Percentiles rank a stretch among this genome's conserved stretches.
Conservation (phyloP, 2,113 vertebrate species). For the Catharus bicknelli region DNA sequence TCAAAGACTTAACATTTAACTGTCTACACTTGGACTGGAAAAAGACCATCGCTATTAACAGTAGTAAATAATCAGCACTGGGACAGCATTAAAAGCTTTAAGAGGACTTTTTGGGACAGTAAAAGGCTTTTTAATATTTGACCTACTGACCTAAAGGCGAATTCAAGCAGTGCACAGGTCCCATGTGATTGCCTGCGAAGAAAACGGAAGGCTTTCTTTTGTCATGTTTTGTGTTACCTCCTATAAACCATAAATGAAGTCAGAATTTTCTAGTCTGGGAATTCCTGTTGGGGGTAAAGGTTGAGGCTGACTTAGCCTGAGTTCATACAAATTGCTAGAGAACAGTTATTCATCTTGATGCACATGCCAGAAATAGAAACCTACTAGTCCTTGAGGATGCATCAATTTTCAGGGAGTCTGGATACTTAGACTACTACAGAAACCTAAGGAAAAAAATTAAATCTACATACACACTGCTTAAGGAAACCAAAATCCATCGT, state of each 20-base stretch:
- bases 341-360: conserved; percentile 51
- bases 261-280: conserved; percentile 53
- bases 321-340: conserved; percentile 35
- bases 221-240: conserved; percentile 45
- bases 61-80: conserved; percentile 35
- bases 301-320: conserved; percentile 41
- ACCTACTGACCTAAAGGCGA: conserved; percentile 25
- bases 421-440: conserved; percentile 49
- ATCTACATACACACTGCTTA: background rate
- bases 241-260: conserved; percentile 61
- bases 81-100: conserved; percentile 40
- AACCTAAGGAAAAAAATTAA: conserved; percentile 10
- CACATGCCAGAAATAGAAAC: conserved; percentile 56
- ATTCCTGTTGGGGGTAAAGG: conserved; percentile 57
- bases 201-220: conserved; percentile 30
- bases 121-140: conserved; percentile 56
- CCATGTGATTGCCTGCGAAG: conserved; percentile 42
- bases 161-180: conserved; percentile 42
- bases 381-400: conserved; percentile 56
- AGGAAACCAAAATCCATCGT: conserved; percentile 27
- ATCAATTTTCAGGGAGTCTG: conserved; percentile 53
- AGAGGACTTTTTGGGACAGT: conserved; percentile 42
- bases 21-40: background rate
- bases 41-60: conserved; percentile 8
- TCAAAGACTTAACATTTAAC: conserved; percentile 10